A percentile compares a stretch with the other conserved stretches of the same genome.
Conservation (phyloP, 2,888 invertebrate genomes). For the Cephus pygmeus region DNA sequence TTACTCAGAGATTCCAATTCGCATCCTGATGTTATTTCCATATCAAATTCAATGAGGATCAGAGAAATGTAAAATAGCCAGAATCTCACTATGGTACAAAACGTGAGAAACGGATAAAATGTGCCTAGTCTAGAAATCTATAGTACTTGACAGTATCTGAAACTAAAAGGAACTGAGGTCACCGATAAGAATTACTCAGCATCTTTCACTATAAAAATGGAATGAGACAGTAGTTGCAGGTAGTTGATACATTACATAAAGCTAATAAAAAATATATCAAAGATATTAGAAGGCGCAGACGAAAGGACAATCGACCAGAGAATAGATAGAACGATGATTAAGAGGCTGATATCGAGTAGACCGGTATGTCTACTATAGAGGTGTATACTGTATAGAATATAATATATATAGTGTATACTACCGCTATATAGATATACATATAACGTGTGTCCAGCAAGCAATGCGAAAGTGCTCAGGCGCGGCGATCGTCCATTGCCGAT, state of each 20-base stretch:
- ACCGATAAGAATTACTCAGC: background rate
- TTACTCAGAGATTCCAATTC: background rate
- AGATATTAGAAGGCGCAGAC: background rate
- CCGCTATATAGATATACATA: background rate
- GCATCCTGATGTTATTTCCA: background rate
- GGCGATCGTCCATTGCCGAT: constrained; percentile 59
- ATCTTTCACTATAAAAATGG: background rate
- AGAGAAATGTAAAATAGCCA: background rate
- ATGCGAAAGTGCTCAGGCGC: constrained; percentile 49
- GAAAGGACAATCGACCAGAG: background rate
- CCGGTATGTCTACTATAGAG: background rate
- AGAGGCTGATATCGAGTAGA: background rate
- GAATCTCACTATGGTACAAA: background rate
- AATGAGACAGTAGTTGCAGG: background rate
- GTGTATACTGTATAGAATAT: background rate
- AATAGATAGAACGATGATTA: constrained; percentile 2
- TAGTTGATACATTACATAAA: background rate
- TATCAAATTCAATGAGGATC: background rate
- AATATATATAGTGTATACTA: background rate
- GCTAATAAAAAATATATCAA: background rate
- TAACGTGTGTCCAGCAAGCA: background rate
- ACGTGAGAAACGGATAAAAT: background rate
- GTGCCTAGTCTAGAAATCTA: background rate
- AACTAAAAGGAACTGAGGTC: background rate
- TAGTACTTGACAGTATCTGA: background rate